Base-by-base conservation (phyloP, 1,140 invertebrate species). In the Psilanteris sp. region DNA sequence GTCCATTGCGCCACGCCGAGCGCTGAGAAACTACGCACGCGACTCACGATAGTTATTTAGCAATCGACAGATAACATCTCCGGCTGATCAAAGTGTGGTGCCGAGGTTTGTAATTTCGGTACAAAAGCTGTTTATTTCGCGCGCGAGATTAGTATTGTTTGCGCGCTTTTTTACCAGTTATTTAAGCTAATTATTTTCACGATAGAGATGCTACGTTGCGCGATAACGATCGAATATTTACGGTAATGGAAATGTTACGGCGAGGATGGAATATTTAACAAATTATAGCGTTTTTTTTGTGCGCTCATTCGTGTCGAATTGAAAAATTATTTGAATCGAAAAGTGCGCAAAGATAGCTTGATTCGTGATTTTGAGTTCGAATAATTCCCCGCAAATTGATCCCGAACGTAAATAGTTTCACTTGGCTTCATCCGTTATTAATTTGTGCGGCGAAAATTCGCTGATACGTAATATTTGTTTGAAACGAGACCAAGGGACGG, bases 231-330 rank as follows among this genome's bases (percentile, higher is more conserved):
- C 59, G 13, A 44, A 24, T 27, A 36, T 26, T 43, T 46, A 14
- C 16, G 0, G 18, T 48, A 57, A 70, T 59, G 44, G 54, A 59
- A 50, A 52, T 52, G 66, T 70, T 52, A 50, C 39, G 29, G 52
- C 31, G 9, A 1, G 1, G 29, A 41, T 27, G 52, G 50, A 26
- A 55, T 55, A 29, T 67, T 54, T 27, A 36, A 15, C 22, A 20
- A 3, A 20, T 20, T n/a, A n/a, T n/a, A n/a, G n/a, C n/a, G n/a
- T n/a, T n/a, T n/a, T n/a, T n/a, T n/a, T n/a, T n/a, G n/a, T n/a
- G n/a, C n/a, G n/a, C n/a, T n/a, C n/a, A n/a, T n/a, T n/a, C n/a
- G n/a, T n/a, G n/a, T n/a, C 10, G 37, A 52, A 50, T 32, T 41
- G 34, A 54, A 64, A n/a, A 46, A 46, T 67, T 16, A 44, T 54